These are phyloP conservation scores for Australoheros facetus DNA, from an alignment of 2,797 vertebrate genomes.

Conservation along the genomic window DNA sequence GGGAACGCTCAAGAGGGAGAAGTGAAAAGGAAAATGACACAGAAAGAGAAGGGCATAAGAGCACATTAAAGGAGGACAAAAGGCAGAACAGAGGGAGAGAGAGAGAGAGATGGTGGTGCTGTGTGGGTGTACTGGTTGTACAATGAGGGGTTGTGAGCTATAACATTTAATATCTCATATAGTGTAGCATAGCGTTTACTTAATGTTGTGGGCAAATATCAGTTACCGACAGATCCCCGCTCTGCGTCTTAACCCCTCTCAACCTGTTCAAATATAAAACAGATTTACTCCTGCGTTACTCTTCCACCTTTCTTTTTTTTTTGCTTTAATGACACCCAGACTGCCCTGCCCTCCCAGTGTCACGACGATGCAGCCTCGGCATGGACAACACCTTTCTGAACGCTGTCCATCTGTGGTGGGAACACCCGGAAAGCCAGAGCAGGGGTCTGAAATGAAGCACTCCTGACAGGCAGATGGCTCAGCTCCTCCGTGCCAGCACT, in stretches of 20 bases:
- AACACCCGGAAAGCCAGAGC: slow-evolving; percentile 42
- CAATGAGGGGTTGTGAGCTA: slow-evolving; percentile 27
- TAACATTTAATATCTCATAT: slow-evolving; percentile 51
- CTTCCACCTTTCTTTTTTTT: slow-evolving; percentile 2
- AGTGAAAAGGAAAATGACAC: slow-evolving; percentile 46
- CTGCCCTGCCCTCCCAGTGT: slow-evolving; percentile 29
- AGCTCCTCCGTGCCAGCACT: slow-evolving; percentile 61
- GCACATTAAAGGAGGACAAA: slow-evolving; percentile 31
- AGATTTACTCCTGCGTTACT: background rate
- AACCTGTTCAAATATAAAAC: slow-evolving; percentile 58
- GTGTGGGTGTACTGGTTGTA: slow-evolving; percentile 47
- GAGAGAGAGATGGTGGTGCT: slow-evolving; percentile 12
- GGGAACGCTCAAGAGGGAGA: slow-evolving; percentile 35
- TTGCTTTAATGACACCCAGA: slow-evolving; percentile 24
- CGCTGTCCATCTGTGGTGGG: slow-evolving; percentile 72
- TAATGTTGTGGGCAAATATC: slow-evolving; percentile 61
- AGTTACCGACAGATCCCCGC: slow-evolving; percentile 35
- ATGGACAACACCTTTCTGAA: slow-evolving; percentile 71
- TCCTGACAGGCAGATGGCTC: slow-evolving; percentile 76
- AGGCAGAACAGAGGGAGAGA: background rate
- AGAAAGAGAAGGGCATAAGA: slow-evolving; percentile 37
- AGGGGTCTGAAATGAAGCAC: slow-evolving; percentile 68
- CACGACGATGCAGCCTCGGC: slow-evolving; percentile 45
- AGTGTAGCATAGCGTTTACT: slow-evolving; percentile 30
- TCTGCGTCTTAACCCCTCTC: slow-evolving; percentile 51